A percentile compares a stretch with the other conserved stretches of the same genome.
These are phyloP conservation scores for Agriopis leucophaearia DNA, from an alignment of 2,888 invertebrate genomes.

Conservation along the genomic window DNA sequence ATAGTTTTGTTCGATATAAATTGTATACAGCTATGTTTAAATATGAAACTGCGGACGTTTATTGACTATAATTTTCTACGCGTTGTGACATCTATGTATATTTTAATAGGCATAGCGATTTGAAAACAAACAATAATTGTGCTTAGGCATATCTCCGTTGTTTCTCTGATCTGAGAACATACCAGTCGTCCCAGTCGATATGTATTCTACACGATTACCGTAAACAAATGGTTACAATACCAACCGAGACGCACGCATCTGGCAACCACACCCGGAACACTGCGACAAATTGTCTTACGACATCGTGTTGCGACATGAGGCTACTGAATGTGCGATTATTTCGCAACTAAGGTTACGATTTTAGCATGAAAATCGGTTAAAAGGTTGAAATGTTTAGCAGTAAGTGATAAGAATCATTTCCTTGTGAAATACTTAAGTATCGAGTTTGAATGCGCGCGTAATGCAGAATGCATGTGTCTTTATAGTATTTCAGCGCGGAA, in stretches of 20 bases:
- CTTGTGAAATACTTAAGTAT: neutral
- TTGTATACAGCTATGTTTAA: too few species aligned
- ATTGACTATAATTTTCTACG: too few species aligned
- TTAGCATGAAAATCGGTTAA: constrained; percentile 14
- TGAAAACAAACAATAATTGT: too few species aligned
- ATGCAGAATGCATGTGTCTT: too few species aligned
- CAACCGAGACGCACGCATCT: constrained; percentile 12
- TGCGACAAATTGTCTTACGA: constrained; percentile 22
- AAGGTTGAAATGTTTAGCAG: constrained; percentile 10
- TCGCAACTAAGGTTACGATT: constrained; percentile 8
- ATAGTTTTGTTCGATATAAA: too few species aligned
- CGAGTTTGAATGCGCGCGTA: neutral
- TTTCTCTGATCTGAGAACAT: too few species aligned
- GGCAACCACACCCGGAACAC: constrained; percentile 27
- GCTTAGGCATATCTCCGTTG: too few species aligned
- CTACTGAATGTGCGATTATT: neutral
- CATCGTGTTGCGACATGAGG: neutral
- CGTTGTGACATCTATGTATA: too few species aligned
- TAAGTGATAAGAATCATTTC: constrained; percentile 9
- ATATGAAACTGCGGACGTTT: too few species aligned
- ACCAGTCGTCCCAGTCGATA: too few species aligned
- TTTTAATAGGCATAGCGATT: too few species aligned
- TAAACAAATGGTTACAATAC: constrained; percentile 9
- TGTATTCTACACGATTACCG: constrained; percentile 9
- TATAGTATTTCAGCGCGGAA: too few species aligned